phyloP scores from a whole-genome alignment of 2,113 vertebrate species.

The Galbula dea region DNA sequence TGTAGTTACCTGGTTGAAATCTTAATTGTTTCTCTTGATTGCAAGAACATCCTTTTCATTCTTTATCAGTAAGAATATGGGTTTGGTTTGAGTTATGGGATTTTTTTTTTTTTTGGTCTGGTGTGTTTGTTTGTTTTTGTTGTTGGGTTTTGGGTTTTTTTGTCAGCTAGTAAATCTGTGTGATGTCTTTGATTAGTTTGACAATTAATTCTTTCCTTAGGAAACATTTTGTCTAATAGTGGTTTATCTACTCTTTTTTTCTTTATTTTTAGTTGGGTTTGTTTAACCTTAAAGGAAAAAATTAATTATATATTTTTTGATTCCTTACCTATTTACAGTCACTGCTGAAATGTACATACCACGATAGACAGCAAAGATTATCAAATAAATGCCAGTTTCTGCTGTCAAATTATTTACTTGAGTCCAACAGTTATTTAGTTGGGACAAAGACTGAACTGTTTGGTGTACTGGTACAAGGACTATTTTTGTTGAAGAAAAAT shows the following conservation, averaged over 20 bases:
- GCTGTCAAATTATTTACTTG: too few species aligned
- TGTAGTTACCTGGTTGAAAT: background rate
- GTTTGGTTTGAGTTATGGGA: background rate
- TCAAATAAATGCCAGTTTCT: background rate
- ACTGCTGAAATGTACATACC: background rate
- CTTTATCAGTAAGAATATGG: background rate
- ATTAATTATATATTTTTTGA: too few species aligned
- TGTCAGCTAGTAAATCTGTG: background rate
- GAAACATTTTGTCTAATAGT: background rate
- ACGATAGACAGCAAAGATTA: background rate
- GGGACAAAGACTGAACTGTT: too few species aligned
- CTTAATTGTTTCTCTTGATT: background rate
- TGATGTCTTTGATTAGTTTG: background rate
- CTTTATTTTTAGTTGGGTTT: background rate
- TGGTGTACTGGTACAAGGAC: too few species aligned
- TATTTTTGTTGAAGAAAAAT: too few species aligned
- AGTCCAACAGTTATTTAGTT: too few species aligned
- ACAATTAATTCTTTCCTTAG: background rate
- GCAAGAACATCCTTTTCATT: background rate
- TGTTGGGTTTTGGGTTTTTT: background rate
- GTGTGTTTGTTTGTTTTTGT: too few species aligned
- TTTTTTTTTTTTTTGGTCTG: background rate
- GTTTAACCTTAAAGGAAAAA: background rate
- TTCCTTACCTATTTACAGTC: background rate
- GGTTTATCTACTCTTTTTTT: background rate